Evolutionary conservation across 2,113 vertebrate species (phyloP).

Genomic region (Neogobius melanostomus): DNA sequence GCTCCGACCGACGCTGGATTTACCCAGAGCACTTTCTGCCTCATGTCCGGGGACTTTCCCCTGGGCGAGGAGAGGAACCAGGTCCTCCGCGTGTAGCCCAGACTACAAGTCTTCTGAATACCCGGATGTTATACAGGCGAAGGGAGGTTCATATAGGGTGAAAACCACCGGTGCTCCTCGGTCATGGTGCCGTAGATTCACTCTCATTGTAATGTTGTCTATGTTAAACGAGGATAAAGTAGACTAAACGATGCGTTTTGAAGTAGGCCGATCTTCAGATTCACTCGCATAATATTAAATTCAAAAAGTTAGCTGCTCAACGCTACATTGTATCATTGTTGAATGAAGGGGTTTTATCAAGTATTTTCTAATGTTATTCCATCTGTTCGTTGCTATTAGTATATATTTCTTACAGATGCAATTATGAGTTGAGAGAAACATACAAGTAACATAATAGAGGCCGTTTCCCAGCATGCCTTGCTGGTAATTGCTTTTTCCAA

Average conservation of each 20-base stretch:
- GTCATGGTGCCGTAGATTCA: neutral
- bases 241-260: too few relatives aligned
- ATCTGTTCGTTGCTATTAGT: too few relatives aligned
- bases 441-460: neutral
- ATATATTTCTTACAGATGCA: too few relatives aligned
- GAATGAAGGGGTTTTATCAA: too few relatives aligned
- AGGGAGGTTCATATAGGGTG: rapidly evolving
- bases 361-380: too few relatives aligned
- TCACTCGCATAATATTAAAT: too few relatives aligned
- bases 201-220: too few relatives aligned
- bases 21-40: conserved; percentile 62
- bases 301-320: too few relatives aligned
- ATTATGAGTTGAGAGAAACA: too few relatives aligned
- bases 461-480: neutral
- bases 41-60: conserved; percentile 69
- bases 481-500: neutral
- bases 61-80: conserved; percentile 13
- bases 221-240: neutral
- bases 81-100: conserved; percentile 53
- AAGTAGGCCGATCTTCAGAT: too few relatives aligned
- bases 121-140: rapidly evolving
- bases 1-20: neutral
- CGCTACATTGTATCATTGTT: too few relatives aligned
- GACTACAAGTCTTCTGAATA: conserved; percentile 65
- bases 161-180: neutral